Evolutionary conservation across 92 coral and sea anemone species (phyloP), one percentile per base, ranked within the genome.

Genomic region (Bergia sp.): DNA sequence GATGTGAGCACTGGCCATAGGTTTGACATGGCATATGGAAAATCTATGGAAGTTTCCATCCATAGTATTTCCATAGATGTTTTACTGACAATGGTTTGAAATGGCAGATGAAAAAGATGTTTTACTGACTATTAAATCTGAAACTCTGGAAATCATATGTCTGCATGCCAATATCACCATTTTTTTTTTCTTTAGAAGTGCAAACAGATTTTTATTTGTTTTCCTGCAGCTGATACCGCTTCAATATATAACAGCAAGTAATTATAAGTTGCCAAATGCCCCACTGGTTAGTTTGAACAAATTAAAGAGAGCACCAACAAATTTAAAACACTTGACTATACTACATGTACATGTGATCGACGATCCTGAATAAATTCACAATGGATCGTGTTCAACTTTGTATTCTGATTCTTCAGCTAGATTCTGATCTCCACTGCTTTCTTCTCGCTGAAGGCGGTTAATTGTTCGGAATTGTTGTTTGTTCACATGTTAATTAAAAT

Each of bases 171-270:
- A 29, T 29, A 29, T 29, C 29, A 29, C 29, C 29, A 29, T 88
- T 81, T 69, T 80, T 44, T 88, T 37, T 29, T 88, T 84, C 58
- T 74, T 67, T 29, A 88, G 61, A 88, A 81, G 69, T 7, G 66
- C 91, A n/a, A 81, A 49, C 40, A 79, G 8, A 5, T 29, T 29
- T 81, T 88, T 80, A 23, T 47, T 55, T 40, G 82, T 79, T 79
- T 13, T 78, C 53, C 44, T 77, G 73, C 86, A 88, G 39, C 81
- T 81, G 93, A 39, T 92, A 88, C 91, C 15, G 93, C 93, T 53
- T 93, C 95, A 61, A 29, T 29, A 29, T 29, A 93, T 86, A 65
- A 65, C 72, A 65, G 72, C 72, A 16, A 65, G 72, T 55, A 55
- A 55, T 55, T 55, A 55, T 15, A 65, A 65, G 72, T 65, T 16